Evolutionary conservation across 1,140 invertebrate genomes (phyloP).

Genomic region (Dendroctonus ponderosae): DNA sequence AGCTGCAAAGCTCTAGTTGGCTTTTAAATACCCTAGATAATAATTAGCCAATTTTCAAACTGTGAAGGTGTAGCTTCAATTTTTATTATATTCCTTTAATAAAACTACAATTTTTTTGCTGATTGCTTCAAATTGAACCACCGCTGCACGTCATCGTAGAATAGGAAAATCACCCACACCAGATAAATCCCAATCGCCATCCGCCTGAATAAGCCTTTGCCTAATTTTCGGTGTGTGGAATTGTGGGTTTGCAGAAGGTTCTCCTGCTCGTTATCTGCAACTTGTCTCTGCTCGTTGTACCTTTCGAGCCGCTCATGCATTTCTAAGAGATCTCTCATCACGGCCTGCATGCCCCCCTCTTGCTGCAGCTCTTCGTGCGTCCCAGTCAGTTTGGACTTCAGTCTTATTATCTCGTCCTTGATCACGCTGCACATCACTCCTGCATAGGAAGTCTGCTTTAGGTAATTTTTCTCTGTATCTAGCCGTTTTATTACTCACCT

Average conservation of each 20-base stretch:
- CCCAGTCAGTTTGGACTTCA: slow-evolving; percentile 16
- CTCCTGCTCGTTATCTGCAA: slow-evolving; percentile 29
- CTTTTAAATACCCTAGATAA: too few species aligned
- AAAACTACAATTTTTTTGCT: neutral
- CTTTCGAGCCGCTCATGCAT: slow-evolving; percentile 29
- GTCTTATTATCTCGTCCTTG: neutral
- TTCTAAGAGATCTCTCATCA: slow-evolving; percentile 24
- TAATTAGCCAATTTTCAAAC: too few species aligned
- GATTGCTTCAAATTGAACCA: neutral
- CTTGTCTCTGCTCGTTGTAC: too few species aligned
- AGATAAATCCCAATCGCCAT: slow-evolving; percentile 9
- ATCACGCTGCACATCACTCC: slow-evolving; percentile 3
- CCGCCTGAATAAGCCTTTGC: neutral
- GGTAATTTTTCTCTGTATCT: neutral
- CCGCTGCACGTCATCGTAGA: neutral
- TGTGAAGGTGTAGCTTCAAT: too few species aligned
- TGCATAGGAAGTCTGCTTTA: slow-evolving; percentile 12
- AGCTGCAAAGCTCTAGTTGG: too few species aligned
- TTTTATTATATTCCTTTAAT: too few species aligned
- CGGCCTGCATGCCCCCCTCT: slow-evolving; percentile 3
- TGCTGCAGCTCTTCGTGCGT: slow-evolving; percentile 1
- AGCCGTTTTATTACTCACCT: neutral
- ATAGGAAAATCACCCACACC: slow-evolving; percentile 13
- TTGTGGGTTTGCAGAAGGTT: slow-evolving; percentile 34
- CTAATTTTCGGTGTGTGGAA: neutral